Conservation (phyloP, 92 coral and sea anemone species). For the Nematostella vectensis region DNA sequence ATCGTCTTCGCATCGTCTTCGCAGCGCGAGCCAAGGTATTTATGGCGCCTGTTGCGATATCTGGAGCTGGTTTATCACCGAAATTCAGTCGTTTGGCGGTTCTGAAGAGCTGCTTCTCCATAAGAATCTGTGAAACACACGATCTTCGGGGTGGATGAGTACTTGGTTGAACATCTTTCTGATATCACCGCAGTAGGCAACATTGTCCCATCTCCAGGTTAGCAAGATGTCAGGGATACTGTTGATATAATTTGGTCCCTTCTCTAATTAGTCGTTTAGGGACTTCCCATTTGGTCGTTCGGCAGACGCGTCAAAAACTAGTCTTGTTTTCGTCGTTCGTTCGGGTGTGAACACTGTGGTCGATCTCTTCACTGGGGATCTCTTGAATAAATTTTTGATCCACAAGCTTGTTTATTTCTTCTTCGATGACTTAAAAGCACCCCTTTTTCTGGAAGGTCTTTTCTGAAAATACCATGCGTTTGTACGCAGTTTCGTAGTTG, state of each 20-base stretch:
- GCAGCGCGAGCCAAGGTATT: slow-evolving; percentile 20
- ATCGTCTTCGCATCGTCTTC: too few species aligned
- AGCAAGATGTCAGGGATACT: slow-evolving; percentile 18
- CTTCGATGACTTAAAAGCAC: slow-evolving; percentile 15
- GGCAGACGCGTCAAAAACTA: slow-evolving; percentile 36
- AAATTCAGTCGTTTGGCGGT: slow-evolving; percentile 32
- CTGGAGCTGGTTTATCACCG: slow-evolving; percentile 62
- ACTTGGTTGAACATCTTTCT: slow-evolving; percentile 56
- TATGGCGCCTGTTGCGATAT: slow-evolving; percentile 42
- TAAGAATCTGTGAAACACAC: slow-evolving; percentile 45
- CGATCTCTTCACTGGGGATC: slow-evolving; percentile 20
- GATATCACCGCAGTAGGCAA: slow-evolving; percentile 27
- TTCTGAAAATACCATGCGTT: slow-evolving; percentile 30
- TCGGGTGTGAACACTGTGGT: slow-evolving; percentile 41
- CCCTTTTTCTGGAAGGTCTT: slow-evolving; percentile 10
- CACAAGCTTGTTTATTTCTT: slow-evolving; percentile 17
- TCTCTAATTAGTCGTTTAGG: slow-evolving; percentile 41
- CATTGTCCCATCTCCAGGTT: slow-evolving; percentile 36
- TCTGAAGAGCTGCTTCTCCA: slow-evolving; percentile 14
- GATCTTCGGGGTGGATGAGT: slow-evolving; percentile 46
- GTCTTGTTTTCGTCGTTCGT: slow-evolving; percentile 31
- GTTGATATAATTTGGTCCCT: slow-evolving; percentile 45
- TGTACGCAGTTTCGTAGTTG: slow-evolving; percentile 31
- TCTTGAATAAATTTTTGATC: slow-evolving; percentile 25
- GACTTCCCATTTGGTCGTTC: slow-evolving; percentile 30